phyloP scores from a whole-genome alignment of 2,113 vertebrate species.

The Origma solitaria region DNA sequence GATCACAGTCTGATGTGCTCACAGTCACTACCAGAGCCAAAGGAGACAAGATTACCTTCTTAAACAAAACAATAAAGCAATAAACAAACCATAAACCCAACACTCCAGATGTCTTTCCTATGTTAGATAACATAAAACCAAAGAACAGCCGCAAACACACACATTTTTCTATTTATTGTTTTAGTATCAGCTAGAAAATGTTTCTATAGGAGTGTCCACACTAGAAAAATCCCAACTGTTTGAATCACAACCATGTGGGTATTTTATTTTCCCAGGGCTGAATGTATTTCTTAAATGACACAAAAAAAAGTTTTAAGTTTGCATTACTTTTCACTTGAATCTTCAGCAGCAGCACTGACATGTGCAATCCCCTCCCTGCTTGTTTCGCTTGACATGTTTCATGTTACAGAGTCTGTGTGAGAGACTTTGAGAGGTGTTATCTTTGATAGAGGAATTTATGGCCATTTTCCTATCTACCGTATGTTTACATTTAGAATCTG shows the following conservation, averaged over 20 bases:
- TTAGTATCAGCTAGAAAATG: not conserved
- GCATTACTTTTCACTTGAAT: not conserved
- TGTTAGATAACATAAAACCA: constrained; percentile 35
- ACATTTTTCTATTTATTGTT: constrained; percentile 21
- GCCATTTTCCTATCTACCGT: constrained; percentile 63
- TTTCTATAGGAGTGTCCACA: not conserved
- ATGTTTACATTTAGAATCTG: constrained; percentile 64
- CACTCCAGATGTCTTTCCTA: constrained; percentile 38
- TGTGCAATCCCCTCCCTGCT: not conserved
- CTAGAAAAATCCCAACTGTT: not conserved
- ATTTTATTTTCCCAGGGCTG: not conserved
- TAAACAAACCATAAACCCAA: constrained; percentile 41
- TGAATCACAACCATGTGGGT: not conserved
- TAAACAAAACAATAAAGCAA: constrained; percentile 56
- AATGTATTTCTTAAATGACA: not conserved
- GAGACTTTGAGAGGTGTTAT: constrained; percentile 63
- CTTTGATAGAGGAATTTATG: constrained; percentile 66
- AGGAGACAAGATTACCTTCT: constrained; percentile 39
- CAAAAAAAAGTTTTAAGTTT: not conserved
- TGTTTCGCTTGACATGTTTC: constrained; percentile 40
- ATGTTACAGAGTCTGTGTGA: not conserved
- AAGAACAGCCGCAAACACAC: not conserved
- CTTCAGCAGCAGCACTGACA: not conserved
- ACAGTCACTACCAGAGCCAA: not conserved
- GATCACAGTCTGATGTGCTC: not conserved